Evolutionary conservation across 53 echinoderm and acorn worm genomes (phyloP), one percentile per base, ranked within the genome.

Genomic region (Apostichopus leukothele): DNA sequence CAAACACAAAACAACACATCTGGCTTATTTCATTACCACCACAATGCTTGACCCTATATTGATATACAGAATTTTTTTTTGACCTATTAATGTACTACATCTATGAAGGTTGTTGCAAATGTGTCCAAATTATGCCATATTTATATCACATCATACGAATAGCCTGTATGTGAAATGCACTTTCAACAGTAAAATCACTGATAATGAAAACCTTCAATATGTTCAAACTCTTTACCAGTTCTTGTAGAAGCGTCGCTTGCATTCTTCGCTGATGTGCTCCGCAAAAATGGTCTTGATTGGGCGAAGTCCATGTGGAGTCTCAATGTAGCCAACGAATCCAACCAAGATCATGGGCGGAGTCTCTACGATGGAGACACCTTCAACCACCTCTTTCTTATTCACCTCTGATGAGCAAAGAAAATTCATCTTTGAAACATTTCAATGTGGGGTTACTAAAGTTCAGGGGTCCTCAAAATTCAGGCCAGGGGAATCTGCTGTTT

Each of bases 221-320:
- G 6, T 76, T 76, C 18, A 1, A 5, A 7, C 0, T 76, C 25
- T 76, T 90, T 93, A 99, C 99, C 99, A 99, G 93, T 99, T 99
- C 91, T 96, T 99, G 99, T 99, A 99, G 93, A 96, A 99, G 81
- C 99, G 94, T 23, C 99, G 93, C 76, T 95, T 99, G 92, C 95
- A 95, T 73, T 99, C 99, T 86, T 99, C 96, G 89, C 96, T 99
- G 67, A 99, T 90, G 96, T 99, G 99, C 75, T 99, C 96, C 55
- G 99, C 99, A 93, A 96, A 99, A 73, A 99, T 91, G 71, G 96
- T 96, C 90, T 99, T 99, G 74, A 99, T 93, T 6, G 99, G 91
- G 16, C 99, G 93, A 83, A 99, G 92, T 5, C 99, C 99, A 52
- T 92, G 63, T 8, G 99, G 99, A 12, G 99, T 99, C 73, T 99